Evolutionary conservation across 2,797 vertebrate genomes (phyloP).

Genomic region (Spinibarbus caldwelli): DNA sequence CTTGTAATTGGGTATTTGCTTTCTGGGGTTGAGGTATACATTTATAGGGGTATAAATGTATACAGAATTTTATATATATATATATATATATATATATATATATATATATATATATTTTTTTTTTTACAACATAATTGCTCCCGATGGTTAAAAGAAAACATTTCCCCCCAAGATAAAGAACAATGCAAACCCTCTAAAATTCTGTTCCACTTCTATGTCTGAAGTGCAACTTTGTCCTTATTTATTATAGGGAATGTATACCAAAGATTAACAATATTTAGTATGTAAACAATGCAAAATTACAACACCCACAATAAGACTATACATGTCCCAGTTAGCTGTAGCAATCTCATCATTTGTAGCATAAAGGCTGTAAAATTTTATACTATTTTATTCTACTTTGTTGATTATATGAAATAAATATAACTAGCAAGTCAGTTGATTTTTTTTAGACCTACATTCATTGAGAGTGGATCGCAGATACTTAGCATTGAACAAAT

Average conservation of each 20-base stretch:
- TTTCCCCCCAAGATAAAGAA: conserved; percentile 66
- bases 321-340: conserved; percentile 15
- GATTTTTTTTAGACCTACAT: conserved; percentile 20
- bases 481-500: not conserved
- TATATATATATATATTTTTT: too few relatives aligned
- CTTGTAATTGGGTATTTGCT: conserved; percentile 66
- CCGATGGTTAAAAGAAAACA: conserved; percentile 61
- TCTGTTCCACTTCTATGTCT: conserved; percentile 61
- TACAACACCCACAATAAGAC: not conserved
- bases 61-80: too few relatives aligned
- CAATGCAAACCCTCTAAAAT: conserved; percentile 72
- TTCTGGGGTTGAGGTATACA: conserved; percentile 57
- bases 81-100: too few relatives aligned
- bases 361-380: conserved; percentile 8
- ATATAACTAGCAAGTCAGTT: conserved; percentile 3
- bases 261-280: conserved; percentile 30
- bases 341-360: conserved; percentile 14
- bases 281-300: not conserved
- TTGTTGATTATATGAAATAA: conserved; percentile 17
- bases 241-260: conserved; percentile 15
- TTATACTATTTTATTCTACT: not conserved
- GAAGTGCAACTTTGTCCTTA: not conserved
- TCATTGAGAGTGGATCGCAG: not conserved
- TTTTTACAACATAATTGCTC: conserved; percentile 11
- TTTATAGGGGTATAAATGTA: too few relatives aligned